Evolutionary conservation across 2,113 vertebrate genomes (phyloP).

Genomic region (Capreolus pygargus): DNA sequence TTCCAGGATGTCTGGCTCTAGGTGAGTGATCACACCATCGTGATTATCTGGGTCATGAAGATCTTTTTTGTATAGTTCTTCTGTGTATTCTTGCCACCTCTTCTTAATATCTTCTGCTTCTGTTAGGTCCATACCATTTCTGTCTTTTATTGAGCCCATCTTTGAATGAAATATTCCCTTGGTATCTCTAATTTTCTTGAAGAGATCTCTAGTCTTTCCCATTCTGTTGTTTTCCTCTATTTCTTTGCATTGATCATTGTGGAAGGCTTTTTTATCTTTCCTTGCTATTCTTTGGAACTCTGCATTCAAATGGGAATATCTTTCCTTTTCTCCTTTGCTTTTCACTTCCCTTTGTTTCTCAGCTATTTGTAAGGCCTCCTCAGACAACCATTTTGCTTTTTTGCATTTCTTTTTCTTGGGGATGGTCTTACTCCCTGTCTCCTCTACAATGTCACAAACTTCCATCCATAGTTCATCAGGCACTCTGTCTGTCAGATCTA

Average conservation of each 20-base stretch:
- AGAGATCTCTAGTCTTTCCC: neutral
- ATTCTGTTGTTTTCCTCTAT: neutral
- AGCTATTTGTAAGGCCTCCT: neutral
- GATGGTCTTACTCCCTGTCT: neutral
- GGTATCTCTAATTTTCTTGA: neutral
- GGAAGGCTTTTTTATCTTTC: neutral
- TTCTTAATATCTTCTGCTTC: neutral
- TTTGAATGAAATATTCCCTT: neutral
- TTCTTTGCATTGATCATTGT: neutral
- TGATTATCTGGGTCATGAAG: neutral
- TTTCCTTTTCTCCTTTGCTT: neutral
- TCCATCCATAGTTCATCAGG: neutral
- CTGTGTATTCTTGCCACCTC: neutral
- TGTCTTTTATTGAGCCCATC: neutral
- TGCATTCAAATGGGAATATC: neutral
- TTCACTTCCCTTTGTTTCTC: rapidly evolving
- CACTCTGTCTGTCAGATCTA: neutral
- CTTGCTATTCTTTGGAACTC: neutral
- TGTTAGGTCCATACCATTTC: neutral
- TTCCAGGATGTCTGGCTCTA: neutral
- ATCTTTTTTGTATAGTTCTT: neutral
- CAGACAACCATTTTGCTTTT: neutral
- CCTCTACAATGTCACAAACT: neutral
- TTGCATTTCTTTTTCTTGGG: neutral
- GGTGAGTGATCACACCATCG: too few relatives aligned